These are phyloP conservation scores for Pyxicephalus adspersus DNA, from an alignment of 2,113 vertebrate species.

Conservation along the genomic window DNA sequence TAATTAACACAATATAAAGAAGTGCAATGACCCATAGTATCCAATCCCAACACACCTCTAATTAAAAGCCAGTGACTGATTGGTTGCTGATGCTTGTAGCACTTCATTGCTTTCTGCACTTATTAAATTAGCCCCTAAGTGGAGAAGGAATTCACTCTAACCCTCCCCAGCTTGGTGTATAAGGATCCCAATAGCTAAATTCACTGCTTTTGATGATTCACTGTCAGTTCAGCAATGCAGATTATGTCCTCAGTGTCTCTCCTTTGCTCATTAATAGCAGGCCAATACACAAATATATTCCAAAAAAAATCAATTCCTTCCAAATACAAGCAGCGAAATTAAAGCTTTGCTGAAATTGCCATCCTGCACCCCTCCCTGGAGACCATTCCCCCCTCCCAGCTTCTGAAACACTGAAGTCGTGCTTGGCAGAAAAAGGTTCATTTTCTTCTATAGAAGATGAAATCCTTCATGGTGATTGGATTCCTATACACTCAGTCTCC, in stretches of 20 bases:
- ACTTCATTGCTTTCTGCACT: no score
- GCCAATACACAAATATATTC: constrained; percentile 5
- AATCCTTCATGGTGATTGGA: neutral
- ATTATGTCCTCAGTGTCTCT: neutral
- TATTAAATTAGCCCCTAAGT: no score
- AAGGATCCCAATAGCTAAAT: neutral
- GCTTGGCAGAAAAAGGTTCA: neutral
- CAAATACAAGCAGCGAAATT: constrained; percentile 4
- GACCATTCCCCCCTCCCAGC: neutral
- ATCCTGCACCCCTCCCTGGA: neutral
- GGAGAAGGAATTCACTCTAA: no score
- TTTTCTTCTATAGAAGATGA: neutral
- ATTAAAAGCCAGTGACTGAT: no score
- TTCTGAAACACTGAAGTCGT: neutral
- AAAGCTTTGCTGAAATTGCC: constrained; percentile 3
- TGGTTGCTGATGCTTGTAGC: no score
- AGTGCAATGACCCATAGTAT: no score
- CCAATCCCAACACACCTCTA: no score
- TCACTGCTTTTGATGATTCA: neutral
- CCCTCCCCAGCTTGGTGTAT: neutral
- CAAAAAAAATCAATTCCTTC: neutral
- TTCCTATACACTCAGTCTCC: neutral
- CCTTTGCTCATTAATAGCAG: neutral
- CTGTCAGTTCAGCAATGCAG: constrained; percentile 16
- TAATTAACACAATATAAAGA: no score